Evolutionary conservation across 2,888 invertebrate genomes (phyloP).

Genomic region (Hydropsyche betteni): DNA sequence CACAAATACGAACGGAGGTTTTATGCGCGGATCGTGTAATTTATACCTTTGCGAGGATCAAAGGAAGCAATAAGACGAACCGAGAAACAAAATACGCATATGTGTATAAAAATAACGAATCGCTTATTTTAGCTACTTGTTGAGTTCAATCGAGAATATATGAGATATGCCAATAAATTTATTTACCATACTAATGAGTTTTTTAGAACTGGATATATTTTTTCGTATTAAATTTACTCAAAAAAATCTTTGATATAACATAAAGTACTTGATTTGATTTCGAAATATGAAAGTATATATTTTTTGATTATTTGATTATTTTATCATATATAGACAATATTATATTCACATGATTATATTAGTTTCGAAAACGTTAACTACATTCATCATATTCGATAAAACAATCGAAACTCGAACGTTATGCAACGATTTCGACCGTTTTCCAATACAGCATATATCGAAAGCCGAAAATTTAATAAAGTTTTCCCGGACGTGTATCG

Average conservation of each 20-base stretch:
- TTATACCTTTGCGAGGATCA: conserved; percentile 32
- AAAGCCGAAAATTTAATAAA: not conserved
- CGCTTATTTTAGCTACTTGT: not conserved
- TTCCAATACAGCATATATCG: not conserved
- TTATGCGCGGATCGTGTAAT: conserved; percentile 27
- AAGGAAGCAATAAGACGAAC: conserved; percentile 21
- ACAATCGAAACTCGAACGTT: not conserved
- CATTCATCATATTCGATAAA: conserved; percentile 1
- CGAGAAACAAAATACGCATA: conserved; percentile 1
- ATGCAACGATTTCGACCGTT: not conserved
- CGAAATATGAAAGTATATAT: too few species aligned
- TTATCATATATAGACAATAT: too few species aligned
- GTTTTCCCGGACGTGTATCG: not conserved
- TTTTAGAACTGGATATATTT: too few species aligned
- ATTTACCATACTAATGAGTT: too few species aligned
- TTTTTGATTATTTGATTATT: too few species aligned
- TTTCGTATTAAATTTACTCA: too few species aligned
- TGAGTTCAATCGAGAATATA: conserved; percentile 5
- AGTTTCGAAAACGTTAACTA: not conserved
- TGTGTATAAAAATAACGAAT: not conserved
- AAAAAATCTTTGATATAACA: too few species aligned
- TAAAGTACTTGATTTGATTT: too few species aligned
- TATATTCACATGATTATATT: too few species aligned
- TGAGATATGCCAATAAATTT: too few species aligned
- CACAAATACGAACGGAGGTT: conserved; percentile 7